A percentile compares a stretch with the other conserved stretches of the same genome.
phyloP scores from a whole-genome alignment of 2,113 vertebrate genomes.

The Pangasianodon gigas region DNA sequence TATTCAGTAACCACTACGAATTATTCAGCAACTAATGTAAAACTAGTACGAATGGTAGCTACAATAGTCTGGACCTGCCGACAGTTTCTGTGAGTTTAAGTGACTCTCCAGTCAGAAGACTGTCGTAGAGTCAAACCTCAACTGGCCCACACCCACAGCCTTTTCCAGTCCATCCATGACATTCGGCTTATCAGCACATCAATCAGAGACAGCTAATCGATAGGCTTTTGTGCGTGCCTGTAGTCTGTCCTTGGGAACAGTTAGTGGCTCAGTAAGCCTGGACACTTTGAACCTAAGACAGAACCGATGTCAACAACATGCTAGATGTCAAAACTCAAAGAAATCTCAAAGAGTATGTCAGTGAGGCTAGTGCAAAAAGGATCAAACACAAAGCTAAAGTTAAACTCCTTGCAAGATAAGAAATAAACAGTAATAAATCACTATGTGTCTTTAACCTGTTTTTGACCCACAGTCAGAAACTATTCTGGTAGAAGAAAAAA shows the following conservation, averaged over 20 bases:
- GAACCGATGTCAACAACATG: not conserved
- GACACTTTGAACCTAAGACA: conserved; percentile 18
- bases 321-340: not conserved
- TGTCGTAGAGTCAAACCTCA: conserved; percentile 17
- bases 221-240: conserved; percentile 28
- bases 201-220: conserved; percentile 46
- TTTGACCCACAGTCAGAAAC: conserved; percentile 13
- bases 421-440: conserved; percentile 1
- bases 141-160: not conserved
- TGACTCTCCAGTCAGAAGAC: conserved; percentile 30
- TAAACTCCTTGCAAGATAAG: not conserved
- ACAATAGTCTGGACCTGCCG: not conserved
- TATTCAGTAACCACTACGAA: not conserved
- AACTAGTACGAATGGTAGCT: not conserved
- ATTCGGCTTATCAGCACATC: conserved; percentile 48
- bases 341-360: not conserved
- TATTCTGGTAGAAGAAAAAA: not conserved
- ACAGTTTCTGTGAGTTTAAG: not conserved
- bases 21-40: not conserved
- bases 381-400: not conserved
- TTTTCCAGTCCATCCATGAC: conserved; percentile 40
- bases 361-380: not conserved
- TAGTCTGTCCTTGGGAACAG: conserved; percentile 44
- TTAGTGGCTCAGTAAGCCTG: conserved; percentile 8
- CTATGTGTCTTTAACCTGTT: not conserved